These are phyloP conservation scores for Caracal caracal DNA, from an alignment of 2,113 vertebrate species.

Conservation along the genomic window DNA sequence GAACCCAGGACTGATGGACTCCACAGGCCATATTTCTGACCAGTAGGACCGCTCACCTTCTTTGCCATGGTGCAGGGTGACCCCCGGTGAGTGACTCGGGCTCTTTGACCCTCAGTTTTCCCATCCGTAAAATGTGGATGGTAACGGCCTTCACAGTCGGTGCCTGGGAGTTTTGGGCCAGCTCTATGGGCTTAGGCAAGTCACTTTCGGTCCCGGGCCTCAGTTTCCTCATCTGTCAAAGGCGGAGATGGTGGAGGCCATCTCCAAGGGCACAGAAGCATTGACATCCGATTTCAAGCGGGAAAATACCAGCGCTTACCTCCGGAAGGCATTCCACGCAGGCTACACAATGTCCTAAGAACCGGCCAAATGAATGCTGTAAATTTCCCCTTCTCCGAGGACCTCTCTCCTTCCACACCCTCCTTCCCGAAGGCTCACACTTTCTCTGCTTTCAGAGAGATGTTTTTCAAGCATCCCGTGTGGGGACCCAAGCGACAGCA, in stretches of 20 bases:
- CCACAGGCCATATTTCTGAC: rapidly evolving
- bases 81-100: background rate
- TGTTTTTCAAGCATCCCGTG: constrained; percentile 64
- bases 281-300: background rate
- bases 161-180: background rate
- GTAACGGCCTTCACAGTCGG: rapidly evolving
- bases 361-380: constrained; percentile 47
- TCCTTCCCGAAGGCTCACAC: constrained; percentile 68
- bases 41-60: rapidly evolving
- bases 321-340: background rate
- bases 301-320: background rate
- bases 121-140: background rate
- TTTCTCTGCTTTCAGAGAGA: constrained; percentile 77
- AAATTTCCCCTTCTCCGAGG: constrained; percentile 64
- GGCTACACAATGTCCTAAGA: background rate
- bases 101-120: background rate
- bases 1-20: background rate
- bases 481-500: background rate
- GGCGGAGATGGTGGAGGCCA: background rate
- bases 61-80: rapidly evolving
- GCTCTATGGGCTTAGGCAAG: background rate
- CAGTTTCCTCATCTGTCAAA: constrained; percentile 39
- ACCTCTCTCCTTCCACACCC: constrained; percentile 67
- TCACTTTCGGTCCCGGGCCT: background rate
- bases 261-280: background rate